Conservation (phyloP, 2,113 vertebrate species). For the Nesogale talazaci region DNA sequence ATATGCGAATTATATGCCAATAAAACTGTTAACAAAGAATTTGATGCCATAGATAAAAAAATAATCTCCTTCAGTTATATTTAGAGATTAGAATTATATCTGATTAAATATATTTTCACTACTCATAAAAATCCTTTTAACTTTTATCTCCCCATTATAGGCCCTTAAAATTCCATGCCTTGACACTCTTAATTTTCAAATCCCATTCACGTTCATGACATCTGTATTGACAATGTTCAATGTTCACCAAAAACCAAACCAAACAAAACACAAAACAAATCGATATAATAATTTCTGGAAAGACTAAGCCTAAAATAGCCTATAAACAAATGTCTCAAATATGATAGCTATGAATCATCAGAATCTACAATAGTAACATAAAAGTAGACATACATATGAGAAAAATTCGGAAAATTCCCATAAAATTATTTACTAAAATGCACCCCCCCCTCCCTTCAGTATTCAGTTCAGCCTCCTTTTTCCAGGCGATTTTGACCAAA, state of each 20-base stretch:
- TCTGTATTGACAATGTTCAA: background rate
- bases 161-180: background rate
- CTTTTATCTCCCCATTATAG: background rate
- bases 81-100: background rate
- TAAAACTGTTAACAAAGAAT: background rate
- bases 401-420: background rate
- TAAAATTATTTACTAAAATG: constrained; percentile 64
- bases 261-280: background rate
- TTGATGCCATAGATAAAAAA: background rate
- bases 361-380: background rate
- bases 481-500: constrained; percentile 65
- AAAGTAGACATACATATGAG: background rate
- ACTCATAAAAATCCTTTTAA: background rate
- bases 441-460: background rate
- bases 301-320: background rate
- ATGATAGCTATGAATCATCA: background rate
- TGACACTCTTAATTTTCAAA: background rate
- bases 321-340: background rate
- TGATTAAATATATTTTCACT: background rate
- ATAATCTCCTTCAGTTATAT: background rate
- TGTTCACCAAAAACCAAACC: background rate
- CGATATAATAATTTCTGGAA: background rate
- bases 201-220: background rate
- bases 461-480: constrained; percentile 70
- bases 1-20: no score